Conservation (phyloP, 2,797 vertebrate genomes). For the Perdix hodgsoniae region DNA sequence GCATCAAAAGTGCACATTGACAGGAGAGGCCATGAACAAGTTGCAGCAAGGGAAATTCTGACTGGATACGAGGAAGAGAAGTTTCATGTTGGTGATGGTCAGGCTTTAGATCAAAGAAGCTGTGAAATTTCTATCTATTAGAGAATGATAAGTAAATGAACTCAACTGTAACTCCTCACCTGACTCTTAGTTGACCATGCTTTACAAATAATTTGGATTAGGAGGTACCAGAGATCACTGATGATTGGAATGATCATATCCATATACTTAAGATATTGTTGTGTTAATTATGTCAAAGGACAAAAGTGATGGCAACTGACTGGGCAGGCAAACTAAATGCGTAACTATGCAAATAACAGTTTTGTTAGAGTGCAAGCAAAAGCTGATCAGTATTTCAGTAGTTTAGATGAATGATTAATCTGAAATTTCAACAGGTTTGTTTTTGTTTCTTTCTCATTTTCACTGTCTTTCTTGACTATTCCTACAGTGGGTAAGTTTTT, state of each 20-base stretch:
- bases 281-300: not conserved
- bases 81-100: not conserved
- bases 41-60: not conserved
- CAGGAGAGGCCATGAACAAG: not conserved
- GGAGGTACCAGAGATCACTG: not conserved
- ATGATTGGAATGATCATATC: not conserved
- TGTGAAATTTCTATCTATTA: not conserved
- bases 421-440: conserved; percentile 31
- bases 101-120: not conserved
- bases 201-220: not conserved
- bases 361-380: not conserved
- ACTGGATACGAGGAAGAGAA: not conserved
- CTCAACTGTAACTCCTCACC: not conserved
- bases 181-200: not conserved
- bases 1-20: not conserved
- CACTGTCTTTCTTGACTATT: conserved; percentile 54
- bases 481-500: conserved; percentile 62
- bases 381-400: conserved; percentile 13
- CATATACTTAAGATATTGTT: not conserved
- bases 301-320: not conserved
- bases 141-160: rapidly evolving
- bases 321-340: not conserved
- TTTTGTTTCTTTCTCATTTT: conserved; percentile 61
- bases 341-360: not conserved
- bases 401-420: conserved; percentile 1